Percentiles rank a stretch among this genome's conserved stretches.
Conservation (phyloP, 2,113 vertebrate species). For the Callorhinus ursinus region DNA sequence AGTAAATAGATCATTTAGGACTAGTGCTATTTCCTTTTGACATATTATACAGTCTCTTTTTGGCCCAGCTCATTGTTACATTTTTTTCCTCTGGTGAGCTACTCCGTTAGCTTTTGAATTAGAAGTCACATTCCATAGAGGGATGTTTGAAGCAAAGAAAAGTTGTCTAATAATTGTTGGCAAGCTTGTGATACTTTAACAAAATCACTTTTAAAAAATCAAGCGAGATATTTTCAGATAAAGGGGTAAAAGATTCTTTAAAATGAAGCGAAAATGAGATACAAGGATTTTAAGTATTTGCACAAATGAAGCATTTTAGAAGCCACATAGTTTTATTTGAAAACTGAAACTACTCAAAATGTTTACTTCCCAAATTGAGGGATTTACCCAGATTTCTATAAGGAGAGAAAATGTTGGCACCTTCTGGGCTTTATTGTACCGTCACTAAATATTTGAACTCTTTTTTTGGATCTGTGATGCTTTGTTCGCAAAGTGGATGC, state of each 20-base stretch:
- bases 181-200: constrained; percentile 5
- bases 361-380: constrained; percentile 11
- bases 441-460: neutral
- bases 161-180: constrained; percentile 13
- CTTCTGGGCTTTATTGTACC: neutral
- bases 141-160: constrained; percentile 3
- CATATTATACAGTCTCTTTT: neutral
- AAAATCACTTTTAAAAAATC: constrained; percentile 18
- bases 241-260: constrained; percentile 36
- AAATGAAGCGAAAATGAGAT: neutral
- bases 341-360: constrained; percentile 48
- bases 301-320: constrained; percentile 33
- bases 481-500: neutral
- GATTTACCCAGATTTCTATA: neutral
- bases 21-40: constrained; percentile 50
- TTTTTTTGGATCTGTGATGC: neutral
- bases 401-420: neutral
- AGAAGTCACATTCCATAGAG: constrained; percentile 26
- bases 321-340: constrained; percentile 37
- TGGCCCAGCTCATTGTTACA: neutral
- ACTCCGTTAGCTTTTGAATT: constrained; percentile 41
- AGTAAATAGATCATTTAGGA: constrained; percentile 42
- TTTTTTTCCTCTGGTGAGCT: constrained; percentile 56
- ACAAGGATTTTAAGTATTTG: constrained; percentile 3
- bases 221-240: constrained; percentile 7